Conservation (phyloP, 2,113 vertebrate genomes). For the Callipepla squamata region DNA sequence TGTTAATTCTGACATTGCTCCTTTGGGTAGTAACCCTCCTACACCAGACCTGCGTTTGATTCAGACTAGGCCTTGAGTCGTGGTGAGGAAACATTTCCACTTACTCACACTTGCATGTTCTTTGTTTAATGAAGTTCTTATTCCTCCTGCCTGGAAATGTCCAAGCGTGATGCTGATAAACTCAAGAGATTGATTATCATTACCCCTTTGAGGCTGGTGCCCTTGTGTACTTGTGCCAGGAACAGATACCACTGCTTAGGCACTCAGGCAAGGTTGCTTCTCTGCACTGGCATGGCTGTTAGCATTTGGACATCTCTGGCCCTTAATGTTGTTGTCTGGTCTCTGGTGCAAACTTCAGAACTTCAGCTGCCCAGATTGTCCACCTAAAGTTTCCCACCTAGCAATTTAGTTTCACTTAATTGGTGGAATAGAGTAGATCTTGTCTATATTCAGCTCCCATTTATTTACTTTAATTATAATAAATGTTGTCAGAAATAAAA, state of each 20-base stretch:
- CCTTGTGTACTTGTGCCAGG: rapidly evolving
- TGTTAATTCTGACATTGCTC: not conserved
- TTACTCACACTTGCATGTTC: not conserved
- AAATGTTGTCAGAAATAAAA: conserved; percentile 71
- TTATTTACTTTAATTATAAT: conserved; percentile 73
- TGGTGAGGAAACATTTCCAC: not conserved
- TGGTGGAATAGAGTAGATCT: conserved; percentile 61
- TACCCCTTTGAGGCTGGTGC: not conserved
- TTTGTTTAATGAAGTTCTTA: not conserved
- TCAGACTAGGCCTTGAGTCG: not conserved
- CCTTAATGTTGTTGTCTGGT: not conserved
- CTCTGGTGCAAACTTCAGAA: conserved; percentile 63
- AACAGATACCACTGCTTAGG: not conserved
- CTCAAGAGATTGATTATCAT: not conserved
- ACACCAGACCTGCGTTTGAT: not conserved
- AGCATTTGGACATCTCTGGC: conserved; percentile 24
- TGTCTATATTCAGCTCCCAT: conserved; percentile 63
- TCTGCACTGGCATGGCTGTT: not conserved
- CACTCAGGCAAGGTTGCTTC: not conserved
- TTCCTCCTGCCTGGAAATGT: not conserved
- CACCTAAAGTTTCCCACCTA: conserved; percentile 65
- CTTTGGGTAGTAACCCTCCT: not conserved
- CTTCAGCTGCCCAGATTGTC: conserved; percentile 56
- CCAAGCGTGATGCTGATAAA: not conserved
- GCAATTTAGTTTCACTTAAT: conserved; percentile 72